A percentile compares a stretch with the other conserved stretches of the same genome.
Conservation (phyloP, 2,888 invertebrate species). For the Sycophila texana region DNA sequence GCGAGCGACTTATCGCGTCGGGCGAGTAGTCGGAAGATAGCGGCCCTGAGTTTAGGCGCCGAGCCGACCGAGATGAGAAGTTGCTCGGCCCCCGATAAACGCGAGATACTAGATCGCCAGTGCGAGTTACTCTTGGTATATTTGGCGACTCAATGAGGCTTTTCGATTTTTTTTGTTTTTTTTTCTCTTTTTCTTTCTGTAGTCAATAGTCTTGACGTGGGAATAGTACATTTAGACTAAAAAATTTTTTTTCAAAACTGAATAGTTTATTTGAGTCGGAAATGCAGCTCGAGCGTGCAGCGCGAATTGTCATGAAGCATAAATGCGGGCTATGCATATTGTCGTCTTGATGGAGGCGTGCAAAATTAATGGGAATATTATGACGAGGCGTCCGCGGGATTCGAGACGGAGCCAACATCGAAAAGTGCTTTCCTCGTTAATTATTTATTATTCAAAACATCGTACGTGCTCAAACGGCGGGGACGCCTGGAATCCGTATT, state of each 20-base stretch:
- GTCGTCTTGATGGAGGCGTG: too few relatives aligned
- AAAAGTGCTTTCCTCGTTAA: conserved; percentile 25
- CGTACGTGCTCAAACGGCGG: conserved; percentile 12
- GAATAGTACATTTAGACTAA: too few relatives aligned
- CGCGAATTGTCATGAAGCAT: neutral
- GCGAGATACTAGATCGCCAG: neutral
- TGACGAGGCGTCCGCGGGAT: neutral
- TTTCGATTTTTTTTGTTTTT: neutral
- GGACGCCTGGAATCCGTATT: conserved; percentile 11
- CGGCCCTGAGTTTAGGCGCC: neutral
- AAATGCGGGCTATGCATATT: too few relatives aligned
- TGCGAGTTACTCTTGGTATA: neutral
- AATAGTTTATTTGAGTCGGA: too few relatives aligned
- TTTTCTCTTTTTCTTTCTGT: too few relatives aligned
- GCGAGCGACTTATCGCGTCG: neutral
- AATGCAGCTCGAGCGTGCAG: neutral
- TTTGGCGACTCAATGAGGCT: conserved; percentile 6
- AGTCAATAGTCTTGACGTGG: too few relatives aligned
- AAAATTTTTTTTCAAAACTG: too few relatives aligned
- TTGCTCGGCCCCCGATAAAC: neutral
- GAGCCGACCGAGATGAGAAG: neutral
- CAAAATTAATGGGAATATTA: conserved; percentile 2
- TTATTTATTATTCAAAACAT: conserved; percentile 44
- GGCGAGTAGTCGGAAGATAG: neutral
- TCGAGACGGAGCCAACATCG: neutral